Evolutionary conservation across 2,113 vertebrate species (phyloP).

Genomic region (Laticauda colubrina): DNA sequence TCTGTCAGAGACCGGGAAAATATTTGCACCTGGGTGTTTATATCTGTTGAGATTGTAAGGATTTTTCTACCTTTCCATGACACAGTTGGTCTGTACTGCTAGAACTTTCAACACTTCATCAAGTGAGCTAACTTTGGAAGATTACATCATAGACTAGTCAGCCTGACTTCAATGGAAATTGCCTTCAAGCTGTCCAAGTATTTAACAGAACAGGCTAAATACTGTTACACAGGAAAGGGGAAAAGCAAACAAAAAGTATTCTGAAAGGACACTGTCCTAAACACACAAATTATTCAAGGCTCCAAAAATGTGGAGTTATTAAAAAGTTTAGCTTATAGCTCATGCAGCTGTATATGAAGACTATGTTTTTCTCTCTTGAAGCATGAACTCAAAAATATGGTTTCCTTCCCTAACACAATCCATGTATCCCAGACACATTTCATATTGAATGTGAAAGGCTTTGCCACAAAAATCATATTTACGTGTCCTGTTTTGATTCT

Average conservation of each 20-base stretch:
- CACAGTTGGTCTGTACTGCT: fast-evolving
- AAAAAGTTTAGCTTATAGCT: neutral
- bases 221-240: neutral
- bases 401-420: neutral
- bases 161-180: conserved; percentile 50
- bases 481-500: neutral
- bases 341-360: neutral
- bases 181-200: conserved; percentile 13
- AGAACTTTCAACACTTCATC: conserved; percentile 35
- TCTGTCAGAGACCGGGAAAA: neutral
- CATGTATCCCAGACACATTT: neutral
- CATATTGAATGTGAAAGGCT: neutral
- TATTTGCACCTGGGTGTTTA: fast-evolving
- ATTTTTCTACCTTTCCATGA: neutral
- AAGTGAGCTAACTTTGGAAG: conserved; percentile 65
- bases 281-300: neutral
- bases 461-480: neutral
- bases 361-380: neutral
- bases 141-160: conserved; percentile 61
- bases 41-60: neutral
- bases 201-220: neutral
- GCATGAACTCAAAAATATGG: neutral
- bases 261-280: conserved; percentile 31
- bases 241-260: conserved; percentile 45
- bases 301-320: neutral